phyloP scores from a whole-genome alignment of 2,113 vertebrate species.

The Cygnus atratus region DNA sequence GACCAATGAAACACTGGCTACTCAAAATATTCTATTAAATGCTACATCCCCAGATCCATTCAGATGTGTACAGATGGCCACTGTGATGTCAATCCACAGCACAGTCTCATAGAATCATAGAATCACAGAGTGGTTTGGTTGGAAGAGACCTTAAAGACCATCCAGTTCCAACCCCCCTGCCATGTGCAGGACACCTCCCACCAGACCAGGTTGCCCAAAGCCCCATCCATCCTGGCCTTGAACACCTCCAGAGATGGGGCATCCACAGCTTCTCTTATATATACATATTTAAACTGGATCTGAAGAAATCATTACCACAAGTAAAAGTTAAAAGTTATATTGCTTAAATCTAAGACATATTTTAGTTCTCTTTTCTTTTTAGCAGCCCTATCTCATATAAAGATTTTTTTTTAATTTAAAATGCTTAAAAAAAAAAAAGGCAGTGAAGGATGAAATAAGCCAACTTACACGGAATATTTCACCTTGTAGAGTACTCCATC shows the following conservation, averaged over 20 bases:
- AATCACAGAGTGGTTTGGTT: too few species aligned
- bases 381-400: not conserved
- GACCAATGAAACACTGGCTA: not conserved
- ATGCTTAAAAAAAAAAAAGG: not conserved
- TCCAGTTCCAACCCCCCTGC: too few species aligned
- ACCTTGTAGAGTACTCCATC: conserved; percentile 78
- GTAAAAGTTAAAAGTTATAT: not conserved
- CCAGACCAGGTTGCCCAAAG: too few species aligned
- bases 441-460: not conserved
- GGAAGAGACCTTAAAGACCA: too few species aligned
- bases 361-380: not conserved
- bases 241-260: too few species aligned
- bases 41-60: not conserved
- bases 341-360: not conserved
- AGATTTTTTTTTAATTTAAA: not conserved
- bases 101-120: not conserved
- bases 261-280: too few species aligned
- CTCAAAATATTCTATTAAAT: not conserved
- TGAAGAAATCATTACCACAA: not conserved
- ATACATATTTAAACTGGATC: not conserved
- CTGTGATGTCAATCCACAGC: not conserved
- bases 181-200: too few species aligned
- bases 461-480: conserved; percentile 88
- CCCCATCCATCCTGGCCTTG: too few species aligned
- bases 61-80: not conserved